Conservation (phyloP, 2,888 invertebrate species). For the Drosophila infuscata region DNA sequence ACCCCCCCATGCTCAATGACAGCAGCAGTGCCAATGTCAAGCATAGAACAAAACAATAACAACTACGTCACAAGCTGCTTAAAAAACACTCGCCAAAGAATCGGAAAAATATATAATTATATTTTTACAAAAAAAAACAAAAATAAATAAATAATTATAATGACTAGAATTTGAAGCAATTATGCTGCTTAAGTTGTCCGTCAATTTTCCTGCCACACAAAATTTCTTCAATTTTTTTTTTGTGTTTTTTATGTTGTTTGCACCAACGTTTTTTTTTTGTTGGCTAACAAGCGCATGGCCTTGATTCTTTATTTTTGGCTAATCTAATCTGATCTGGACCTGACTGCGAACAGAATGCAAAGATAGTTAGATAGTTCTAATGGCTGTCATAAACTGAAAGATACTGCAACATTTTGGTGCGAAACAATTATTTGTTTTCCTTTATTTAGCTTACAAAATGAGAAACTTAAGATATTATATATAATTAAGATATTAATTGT, state of each 20-base stretch:
- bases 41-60: slow-evolving; percentile 34
- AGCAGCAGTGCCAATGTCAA: slow-evolving; percentile 58
- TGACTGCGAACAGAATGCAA: slow-evolving; percentile 19
- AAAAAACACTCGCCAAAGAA: slow-evolving; percentile 38
- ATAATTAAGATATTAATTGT: slow-evolving; percentile 7
- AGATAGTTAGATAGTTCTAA: slow-evolving; percentile 2
- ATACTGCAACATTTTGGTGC: slow-evolving; percentile 27
- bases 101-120: slow-evolving; percentile 17
- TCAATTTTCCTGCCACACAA: slow-evolving; percentile 33
- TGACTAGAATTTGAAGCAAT: slow-evolving; percentile 43
- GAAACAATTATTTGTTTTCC: slow-evolving; percentile 11
- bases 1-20: slow-evolving; percentile 27
- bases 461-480: not conserved
- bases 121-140: slow-evolving; percentile 2
- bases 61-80: slow-evolving; percentile 63
- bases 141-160: not conserved
- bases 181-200: slow-evolving; percentile 45
- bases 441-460: slow-evolving; percentile 22
- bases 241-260: slow-evolving; percentile 43
- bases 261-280: slow-evolving; percentile 25
- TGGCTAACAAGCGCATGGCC: slow-evolving; percentile 60
- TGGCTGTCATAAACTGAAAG: slow-evolving; percentile 21
- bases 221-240: slow-evolving; percentile 8
- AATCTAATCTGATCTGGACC: slow-evolving; percentile 48
- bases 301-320: slow-evolving; percentile 48